These are phyloP conservation scores for Tenthredo amoena DNA, from an alignment of 2,888 invertebrate genomes.

Conservation along the genomic window DNA sequence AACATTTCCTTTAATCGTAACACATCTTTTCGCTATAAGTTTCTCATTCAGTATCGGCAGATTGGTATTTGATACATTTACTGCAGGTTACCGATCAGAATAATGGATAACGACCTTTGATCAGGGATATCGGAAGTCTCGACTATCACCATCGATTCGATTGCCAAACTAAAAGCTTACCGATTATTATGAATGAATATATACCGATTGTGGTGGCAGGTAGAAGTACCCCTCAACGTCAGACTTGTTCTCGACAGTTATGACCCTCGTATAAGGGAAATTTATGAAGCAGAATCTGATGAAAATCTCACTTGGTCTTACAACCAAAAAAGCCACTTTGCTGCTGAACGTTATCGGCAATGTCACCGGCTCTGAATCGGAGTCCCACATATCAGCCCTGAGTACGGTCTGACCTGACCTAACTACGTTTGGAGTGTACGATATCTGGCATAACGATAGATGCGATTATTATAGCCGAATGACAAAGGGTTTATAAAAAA, in stretches of 20 bases:
- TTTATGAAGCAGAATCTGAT: slow-evolving; percentile 82
- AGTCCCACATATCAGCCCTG: slow-evolving; percentile 81
- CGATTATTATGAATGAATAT: too few species aligned
- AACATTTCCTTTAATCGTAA: neutral
- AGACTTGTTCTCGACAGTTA: slow-evolving; percentile 78
- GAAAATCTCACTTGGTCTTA: slow-evolving; percentile 79
- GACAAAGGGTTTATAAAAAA: too few species aligned
- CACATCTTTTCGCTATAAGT: neutral
- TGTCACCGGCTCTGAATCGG: slow-evolving; percentile 80
- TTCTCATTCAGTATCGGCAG: neutral
- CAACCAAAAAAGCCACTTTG: slow-evolving; percentile 78
- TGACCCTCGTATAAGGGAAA: slow-evolving; percentile 79
- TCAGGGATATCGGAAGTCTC: neutral
- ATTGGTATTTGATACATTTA: neutral
- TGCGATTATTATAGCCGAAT: neutral
- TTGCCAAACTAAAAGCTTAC: neutral
- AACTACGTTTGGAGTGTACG: slow-evolving; percentile 80
- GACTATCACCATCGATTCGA: neutral
- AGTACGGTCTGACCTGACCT: slow-evolving; percentile 79
- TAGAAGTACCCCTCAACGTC: slow-evolving; percentile 80
- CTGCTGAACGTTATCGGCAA: slow-evolving; percentile 80
- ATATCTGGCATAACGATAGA: slow-evolving; percentile 73
- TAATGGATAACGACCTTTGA: neutral
- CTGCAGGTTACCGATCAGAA: neutral
- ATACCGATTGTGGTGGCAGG: slow-evolving; percentile 76